Base-by-base conservation (phyloP, 2,113 vertebrate species). In the Zosterops hypoxanthus region DNA sequence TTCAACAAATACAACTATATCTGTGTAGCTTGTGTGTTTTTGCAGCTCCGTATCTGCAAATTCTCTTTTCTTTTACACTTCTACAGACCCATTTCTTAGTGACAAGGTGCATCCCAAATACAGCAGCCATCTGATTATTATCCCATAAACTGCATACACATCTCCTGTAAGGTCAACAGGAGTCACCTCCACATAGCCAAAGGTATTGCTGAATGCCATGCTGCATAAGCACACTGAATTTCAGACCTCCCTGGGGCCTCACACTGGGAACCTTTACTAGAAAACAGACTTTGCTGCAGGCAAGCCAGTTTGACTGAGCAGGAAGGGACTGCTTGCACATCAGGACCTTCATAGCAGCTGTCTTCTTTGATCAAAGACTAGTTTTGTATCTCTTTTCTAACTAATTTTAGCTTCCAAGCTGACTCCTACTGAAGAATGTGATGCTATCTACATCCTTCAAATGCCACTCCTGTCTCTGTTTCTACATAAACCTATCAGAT, bases 361-460 rank as follows among this genome's bases (percentile, higher is more conserved):
- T 56, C 50, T 88, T 77, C 66, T 82, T 84, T 88, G 71, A 92
- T 78, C 83, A 92, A 92, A 94, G 69, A 34, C 50, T 69, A 71
- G 44, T 76, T 92, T 77, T 91, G 26, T 78, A 57, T 42, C 88
- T 80, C n/a, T 46, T 82, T 91, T 82, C 65, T 77, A 83, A 81
- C 42, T 52, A 73, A 69, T 81, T 63, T 90, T 65, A 95, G 42
- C 44, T 81, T 92, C 76, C 80, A 78, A 75, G 34, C 12, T 71
- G 39, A 47, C 36, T 88, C 52, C 42, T 57, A 17, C 41, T 47
- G 60, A 86, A 88, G 41, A 91, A 63, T 78, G 31, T 36, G 64
- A 78, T 66, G 39, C 33, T 86, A 83, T 77, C 63, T 59, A 66
- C 84, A 77, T 33, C 72, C 46, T 92, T 88, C 68, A 86, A 80